Evolutionary conservation across 2,888 invertebrate species (phyloP), one percentile per base, ranked within the genome.

Genomic region (Synanthedon vespiformis): DNA sequence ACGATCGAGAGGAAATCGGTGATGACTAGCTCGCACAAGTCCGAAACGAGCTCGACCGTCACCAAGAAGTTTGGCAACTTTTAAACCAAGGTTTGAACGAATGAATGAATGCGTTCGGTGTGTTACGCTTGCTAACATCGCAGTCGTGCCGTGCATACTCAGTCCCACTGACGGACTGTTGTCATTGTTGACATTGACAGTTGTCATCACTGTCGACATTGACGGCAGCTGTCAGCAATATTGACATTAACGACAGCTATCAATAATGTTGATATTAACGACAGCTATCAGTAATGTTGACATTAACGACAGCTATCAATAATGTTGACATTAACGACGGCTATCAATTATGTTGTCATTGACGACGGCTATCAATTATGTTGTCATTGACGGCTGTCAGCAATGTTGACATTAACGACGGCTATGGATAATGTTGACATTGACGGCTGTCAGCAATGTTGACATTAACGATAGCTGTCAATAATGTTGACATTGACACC

Each of bases 1-100:
- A 90, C 91, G 0, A 89, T 91, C 14, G 92, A 92, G 59, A 89
- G 90, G 68, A 91, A 92, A 64, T 92, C 91, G 0, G 89, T 92
- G 0, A 91, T 91, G 67, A 92, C 89, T 57, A 90, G 90, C 50
- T 89, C 89, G 2, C 89, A 89, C 54, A 90, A 89, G 56, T 89
- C 89, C 0, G 89, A 90, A 56, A 81, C 84, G 12, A 89, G 89
- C 50, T 89, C 89, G 0, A 89, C 89, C 0, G 86, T 89, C 49
- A 89, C 89, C n/a, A 88, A 88, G 74, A 88, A 88, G 57, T 88
- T 88, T 52, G 88, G 88, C 56, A 88, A 88, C 59, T 82, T 80
- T 56, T 86, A 68, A 72, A 22, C 4, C 1, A 2, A 77, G 77
- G 77, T 75, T 62, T 58, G 65, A 58, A 56, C 3, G 22, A 22